Percentiles rank a stretch among this genome's conserved stretches.
phyloP scores from a whole-genome alignment of 2,888 invertebrate species.

The Scotopteryx bipunctaria region DNA sequence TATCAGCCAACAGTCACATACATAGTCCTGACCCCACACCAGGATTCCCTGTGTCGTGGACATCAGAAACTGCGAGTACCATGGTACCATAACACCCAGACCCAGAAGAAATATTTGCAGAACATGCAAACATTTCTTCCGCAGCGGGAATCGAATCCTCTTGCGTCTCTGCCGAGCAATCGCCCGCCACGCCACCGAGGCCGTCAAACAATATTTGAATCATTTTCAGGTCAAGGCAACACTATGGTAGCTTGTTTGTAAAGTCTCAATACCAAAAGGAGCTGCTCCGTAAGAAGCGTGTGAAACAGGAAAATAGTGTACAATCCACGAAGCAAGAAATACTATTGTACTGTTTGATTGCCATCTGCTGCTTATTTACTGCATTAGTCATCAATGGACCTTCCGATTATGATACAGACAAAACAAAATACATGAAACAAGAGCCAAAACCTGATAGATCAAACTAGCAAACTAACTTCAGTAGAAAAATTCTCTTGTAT shows the following conservation, averaged over 20 bases:
- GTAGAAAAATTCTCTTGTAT: neutral
- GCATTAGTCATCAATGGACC: constrained; percentile 52
- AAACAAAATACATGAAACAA: constrained; percentile 17
- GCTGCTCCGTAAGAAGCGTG: constrained; percentile 42
- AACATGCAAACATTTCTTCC: too few species aligned
- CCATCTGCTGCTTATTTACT: constrained; percentile 49
- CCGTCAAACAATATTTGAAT: too few species aligned
- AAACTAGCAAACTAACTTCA: neutral
- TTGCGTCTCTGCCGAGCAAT: too few species aligned
- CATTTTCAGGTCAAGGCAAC: constrained; percentile 72
- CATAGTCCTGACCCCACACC: too few species aligned
- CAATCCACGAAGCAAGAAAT: constrained; percentile 53
- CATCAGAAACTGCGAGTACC: too few species aligned
- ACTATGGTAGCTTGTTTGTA: constrained; percentile 74
- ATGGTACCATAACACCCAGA: too few species aligned
- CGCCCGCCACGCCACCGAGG: too few species aligned
- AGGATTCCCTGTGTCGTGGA: too few species aligned
- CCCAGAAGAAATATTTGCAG: too few species aligned
- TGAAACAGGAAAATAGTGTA: constrained; percentile 38
- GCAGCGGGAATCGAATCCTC: too few species aligned
- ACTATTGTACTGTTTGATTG: constrained; percentile 50
- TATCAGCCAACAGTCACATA: too few species aligned
- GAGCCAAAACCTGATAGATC: neutral
- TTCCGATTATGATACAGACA: constrained; percentile 58
- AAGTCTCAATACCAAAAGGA: constrained; percentile 57